Percentiles rank a stretch among this genome's conserved stretches.
phyloP scores from a whole-genome alignment of 2,797 vertebrate species.

The Diceros bicornis region DNA sequence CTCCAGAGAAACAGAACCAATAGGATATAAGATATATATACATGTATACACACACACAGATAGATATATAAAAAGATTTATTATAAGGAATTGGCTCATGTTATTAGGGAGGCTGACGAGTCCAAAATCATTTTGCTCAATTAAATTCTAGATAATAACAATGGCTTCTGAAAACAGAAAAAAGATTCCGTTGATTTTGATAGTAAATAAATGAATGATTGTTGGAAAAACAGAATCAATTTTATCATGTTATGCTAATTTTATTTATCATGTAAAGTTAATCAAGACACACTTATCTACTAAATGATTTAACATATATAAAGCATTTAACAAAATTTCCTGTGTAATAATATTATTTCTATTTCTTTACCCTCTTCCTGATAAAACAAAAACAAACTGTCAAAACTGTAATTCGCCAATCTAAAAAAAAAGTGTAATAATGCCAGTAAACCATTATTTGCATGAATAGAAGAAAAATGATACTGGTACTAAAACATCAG shows the following conservation, averaged over 20 bases:
- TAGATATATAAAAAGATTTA: too few relatives aligned
- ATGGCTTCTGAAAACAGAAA: not conserved
- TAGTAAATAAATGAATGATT: slow-evolving; percentile 2
- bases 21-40: too few relatives aligned
- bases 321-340: slow-evolving; percentile 14
- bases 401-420: not conserved
- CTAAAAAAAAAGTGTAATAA: not conserved
- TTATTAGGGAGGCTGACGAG: too few relatives aligned
- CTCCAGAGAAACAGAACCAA: too few relatives aligned
- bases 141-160: slow-evolving; percentile 39
- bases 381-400: slow-evolving; percentile 17
- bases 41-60: too few relatives aligned
- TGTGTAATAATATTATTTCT: not conserved
- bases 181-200: not conserved
- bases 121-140: not conserved
- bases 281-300: not conserved
- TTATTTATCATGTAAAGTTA: slow-evolving; percentile 40
- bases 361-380: not conserved
- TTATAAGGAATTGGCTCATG: too few relatives aligned
- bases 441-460: not conserved
- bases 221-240: not conserved
- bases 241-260: not conserved
- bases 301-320: not conserved
- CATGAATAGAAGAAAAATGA: not conserved
- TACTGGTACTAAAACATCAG: not conserved